Evolutionary conservation across 2,113 vertebrate species (phyloP), one percentile per base, ranked within the genome.

Genomic region (Saimiri boliviensis): DNA sequence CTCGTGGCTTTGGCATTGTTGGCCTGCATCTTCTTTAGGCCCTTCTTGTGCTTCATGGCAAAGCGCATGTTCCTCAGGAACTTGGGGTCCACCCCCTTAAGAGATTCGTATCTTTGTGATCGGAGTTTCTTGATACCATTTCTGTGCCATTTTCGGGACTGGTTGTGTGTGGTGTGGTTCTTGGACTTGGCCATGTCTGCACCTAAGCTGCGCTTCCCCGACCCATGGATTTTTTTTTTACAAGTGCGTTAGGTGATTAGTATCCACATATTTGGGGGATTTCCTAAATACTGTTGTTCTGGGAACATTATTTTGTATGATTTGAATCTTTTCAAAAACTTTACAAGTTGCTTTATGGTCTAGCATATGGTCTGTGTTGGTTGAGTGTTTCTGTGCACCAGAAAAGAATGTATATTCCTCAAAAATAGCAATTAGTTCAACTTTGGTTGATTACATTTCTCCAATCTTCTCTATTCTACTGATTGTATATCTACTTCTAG

Each of bases 241-340:
- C 30, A 52, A 56, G 14, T 58, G 11, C 56, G 27, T 82, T 70
- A 49, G 37, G 21, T 49, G 40, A 42, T 58, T 87, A 49, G 21
- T 83, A 70, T 68, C 49, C 81, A 68, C 35, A 60, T 94, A 87
- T 40, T 82, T 91, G 35, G 35, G 40, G 30, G 11, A 87, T 77
- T 96, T 96, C 27, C 70, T 25, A 83, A 37, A 83, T 91, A 77
- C 56, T 94, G 52, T 68, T 91, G 32, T 10, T 80, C 49, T 79
- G 83, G 86, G 47, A 83, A 56, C 79, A 77, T 79, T n/a, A 27
- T 40, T 91, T 89, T 94, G 35, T 91, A 82, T 91, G 40, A 54
- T 94, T 76, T 77, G 68, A 91, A 49, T 76, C 74, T 56, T 87
- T 83, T 85, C 32, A 70, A 52, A 58, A 68, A 4, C 66, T 91